Evolutionary conservation across 1,140 invertebrate genomes (phyloP), one percentile per base, ranked within the genome.

Genomic region (Mya arenaria): DNA sequence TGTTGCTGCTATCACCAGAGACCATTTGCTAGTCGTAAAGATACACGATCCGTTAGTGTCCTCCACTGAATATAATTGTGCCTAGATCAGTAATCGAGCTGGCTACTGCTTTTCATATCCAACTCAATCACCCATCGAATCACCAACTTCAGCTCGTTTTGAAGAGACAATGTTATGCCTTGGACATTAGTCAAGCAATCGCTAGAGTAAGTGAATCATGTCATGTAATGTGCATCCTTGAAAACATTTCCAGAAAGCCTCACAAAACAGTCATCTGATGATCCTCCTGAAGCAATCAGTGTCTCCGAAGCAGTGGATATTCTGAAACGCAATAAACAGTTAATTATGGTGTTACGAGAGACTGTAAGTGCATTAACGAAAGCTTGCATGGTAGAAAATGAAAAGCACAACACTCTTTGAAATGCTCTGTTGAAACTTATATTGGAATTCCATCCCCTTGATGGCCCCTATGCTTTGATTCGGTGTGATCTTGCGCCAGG

Each of bases 61-160:
- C 17, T 55, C 63, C 34, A 32, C 39, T 3, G 81, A 85, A 79
- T 44, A 23, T 85, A 10, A 73, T 85, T 44, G 80, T 79, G 0
- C 60, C 78, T 10, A 23, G 28, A 15, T 52, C 55, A 15, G 30
- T 82, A 17, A 32, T 74, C 37, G 77, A 66, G 23, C 37, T 84
- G 13, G 0, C 78, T 17, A 72, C 74, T 56, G 80, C 66, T 5
- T 30, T 83, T 39, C 84, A 80, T 56, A 58, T 83, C 17, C 66
- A 84, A 36, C 65, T 85, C 13, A 58, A 68, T 65, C 84, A 84
- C 39, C 82, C 84, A 36, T 52, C 80, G 4, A 52, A n/a, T 44
- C 60, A 85, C 44, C 82, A 84, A 36, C 30, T 84, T 25, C 19
- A 63, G 28, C 48, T 52, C 15, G 60, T 74, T 44, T 15, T 75